These are phyloP conservation scores for Prosopocoilus inquinatus DNA, from an alignment of 2,888 invertebrate species.

Conservation along the genomic window DNA sequence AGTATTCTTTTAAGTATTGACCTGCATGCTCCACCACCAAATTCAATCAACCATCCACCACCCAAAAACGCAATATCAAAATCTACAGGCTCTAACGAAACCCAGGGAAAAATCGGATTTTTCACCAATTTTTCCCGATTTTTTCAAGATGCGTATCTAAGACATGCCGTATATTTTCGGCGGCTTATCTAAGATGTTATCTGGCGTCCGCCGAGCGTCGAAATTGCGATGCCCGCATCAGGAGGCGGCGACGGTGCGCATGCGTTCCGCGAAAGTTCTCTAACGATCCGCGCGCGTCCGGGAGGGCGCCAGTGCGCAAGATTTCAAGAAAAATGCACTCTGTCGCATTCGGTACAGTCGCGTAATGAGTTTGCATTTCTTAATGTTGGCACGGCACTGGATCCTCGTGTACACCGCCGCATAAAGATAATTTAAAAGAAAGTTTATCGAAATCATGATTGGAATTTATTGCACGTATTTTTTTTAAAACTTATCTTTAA, in stretches of 20 bases:
- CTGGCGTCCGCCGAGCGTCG: constrained; percentile 6
- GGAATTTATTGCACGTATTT: too few relatives aligned
- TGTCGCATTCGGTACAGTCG: constrained; percentile 49
- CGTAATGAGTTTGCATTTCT: constrained; percentile 40
- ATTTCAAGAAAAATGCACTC: constrained; percentile 52
- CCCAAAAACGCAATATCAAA: too few relatives aligned
- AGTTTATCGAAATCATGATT: too few relatives aligned
- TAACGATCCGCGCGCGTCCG: constrained; percentile 50
- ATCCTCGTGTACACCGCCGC: too few relatives aligned
- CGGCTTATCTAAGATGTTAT: constrained; percentile 23
- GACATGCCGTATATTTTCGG: constrained; percentile 13
- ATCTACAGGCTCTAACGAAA: background rate
- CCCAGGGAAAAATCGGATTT: constrained; percentile 13
- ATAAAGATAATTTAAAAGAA: too few relatives aligned
- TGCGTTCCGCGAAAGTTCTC: constrained; percentile 42
- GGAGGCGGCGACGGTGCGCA: constrained; percentile 30
- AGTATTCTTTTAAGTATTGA: too few relatives aligned
- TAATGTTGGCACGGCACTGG: constrained; percentile 5
- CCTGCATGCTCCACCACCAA: too few relatives aligned
- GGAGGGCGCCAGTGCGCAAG: constrained; percentile 49
- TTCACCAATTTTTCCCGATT: constrained; percentile 14
- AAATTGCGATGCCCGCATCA: constrained; percentile 1
- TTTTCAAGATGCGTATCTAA: constrained; percentile 24
- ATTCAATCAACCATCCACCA: too few relatives aligned
- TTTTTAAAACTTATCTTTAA: too few relatives aligned